Percentiles rank a stretch among this genome's conserved stretches.
These are phyloP conservation scores for Noctuana brunneofusca DNA, from an alignment of 2,888 invertebrate species.

Conservation along the genomic window DNA sequence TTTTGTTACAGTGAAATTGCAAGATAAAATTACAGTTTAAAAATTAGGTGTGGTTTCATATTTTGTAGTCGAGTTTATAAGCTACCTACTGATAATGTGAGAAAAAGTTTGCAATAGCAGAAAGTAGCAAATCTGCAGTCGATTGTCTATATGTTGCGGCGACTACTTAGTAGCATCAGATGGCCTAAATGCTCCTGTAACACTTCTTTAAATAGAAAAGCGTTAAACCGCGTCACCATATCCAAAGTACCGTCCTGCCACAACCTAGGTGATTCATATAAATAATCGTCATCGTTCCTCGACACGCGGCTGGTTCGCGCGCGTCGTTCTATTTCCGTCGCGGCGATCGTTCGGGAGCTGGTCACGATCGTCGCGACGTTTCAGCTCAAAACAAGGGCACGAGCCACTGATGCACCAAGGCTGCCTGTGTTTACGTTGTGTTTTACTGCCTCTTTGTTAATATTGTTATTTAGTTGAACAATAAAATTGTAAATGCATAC, in stretches of 20 bases:
- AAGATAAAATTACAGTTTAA: too few relatives aligned
- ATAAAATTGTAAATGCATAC: neutral
- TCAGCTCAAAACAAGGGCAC: conserved; percentile 37
- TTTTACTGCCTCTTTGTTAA: neutral
- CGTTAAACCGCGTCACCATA: neutral
- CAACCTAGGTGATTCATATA: conserved; percentile 1
- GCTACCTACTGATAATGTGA: too few relatives aligned
- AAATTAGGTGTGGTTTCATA: too few relatives aligned
- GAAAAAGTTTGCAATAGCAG: too few relatives aligned
- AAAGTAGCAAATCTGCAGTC: too few relatives aligned
- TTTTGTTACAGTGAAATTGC: too few relatives aligned
- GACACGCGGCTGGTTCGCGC: conserved; percentile 13
- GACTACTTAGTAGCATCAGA: neutral
- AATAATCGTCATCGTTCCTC: neutral
- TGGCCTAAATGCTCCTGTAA: neutral
- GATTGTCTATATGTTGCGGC: neutral
- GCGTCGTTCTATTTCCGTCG: conserved; percentile 30
- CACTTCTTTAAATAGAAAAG: neutral
- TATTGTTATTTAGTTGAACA: neutral
- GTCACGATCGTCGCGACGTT: conserved; percentile 19
- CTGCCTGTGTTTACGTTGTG: conserved; percentile 40
- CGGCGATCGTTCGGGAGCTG: conserved; percentile 17
- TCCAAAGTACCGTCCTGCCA: neutral
- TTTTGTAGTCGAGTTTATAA: too few relatives aligned
- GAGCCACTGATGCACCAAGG: conserved; percentile 37